These are phyloP conservation scores for Sciurus vulgaris DNA, from an alignment of 2,797 vertebrate species.

Conservation along the genomic window DNA sequence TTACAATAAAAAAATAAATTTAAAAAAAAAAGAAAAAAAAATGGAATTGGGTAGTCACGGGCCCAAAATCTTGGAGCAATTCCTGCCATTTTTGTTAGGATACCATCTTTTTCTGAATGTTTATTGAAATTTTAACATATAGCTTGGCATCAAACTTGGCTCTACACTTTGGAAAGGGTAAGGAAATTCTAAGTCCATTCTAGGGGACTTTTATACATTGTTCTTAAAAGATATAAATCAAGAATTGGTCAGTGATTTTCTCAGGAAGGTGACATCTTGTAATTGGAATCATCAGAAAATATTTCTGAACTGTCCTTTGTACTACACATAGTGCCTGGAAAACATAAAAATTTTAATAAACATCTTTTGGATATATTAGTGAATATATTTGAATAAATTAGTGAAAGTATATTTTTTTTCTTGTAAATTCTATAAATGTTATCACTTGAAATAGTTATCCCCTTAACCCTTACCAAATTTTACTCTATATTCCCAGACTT, in stretches of 20 bases:
- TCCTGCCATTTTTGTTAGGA: background rate
- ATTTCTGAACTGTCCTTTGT: background rate
- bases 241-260: background rate
- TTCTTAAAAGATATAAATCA: constrained; percentile 1
- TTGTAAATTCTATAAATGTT: background rate
- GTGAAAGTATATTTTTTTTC: background rate
- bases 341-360: background rate
- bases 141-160: background rate
- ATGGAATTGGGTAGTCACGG: background rate
- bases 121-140: background rate
- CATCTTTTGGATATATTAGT: background rate
- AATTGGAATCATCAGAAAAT: background rate
- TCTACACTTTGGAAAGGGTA: background rate
- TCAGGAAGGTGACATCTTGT: background rate
- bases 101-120: background rate
- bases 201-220: background rate
- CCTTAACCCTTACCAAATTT: background rate
- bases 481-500: background rate
- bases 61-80: background rate
- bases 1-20: no score
- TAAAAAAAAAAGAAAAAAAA: no score
- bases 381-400: background rate
- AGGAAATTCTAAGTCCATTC: constrained; percentile 22
- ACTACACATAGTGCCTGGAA: background rate
- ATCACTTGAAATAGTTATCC: background rate